Evolutionary conservation across 2,113 vertebrate genomes (phyloP).

Genomic region (Rhinolophus ferrumequinum): DNA sequence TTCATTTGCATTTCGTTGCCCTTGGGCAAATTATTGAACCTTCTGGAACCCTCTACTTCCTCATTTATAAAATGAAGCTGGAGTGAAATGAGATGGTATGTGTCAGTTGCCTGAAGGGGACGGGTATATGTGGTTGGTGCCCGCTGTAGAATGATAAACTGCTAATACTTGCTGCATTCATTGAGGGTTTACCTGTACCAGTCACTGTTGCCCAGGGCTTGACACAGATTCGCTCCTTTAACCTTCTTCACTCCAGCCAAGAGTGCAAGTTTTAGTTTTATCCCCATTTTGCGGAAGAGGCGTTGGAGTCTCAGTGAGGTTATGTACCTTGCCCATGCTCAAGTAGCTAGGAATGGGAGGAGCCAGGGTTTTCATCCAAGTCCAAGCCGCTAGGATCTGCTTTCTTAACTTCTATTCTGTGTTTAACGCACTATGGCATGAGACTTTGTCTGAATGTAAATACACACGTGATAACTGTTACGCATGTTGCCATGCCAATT

Average conservation of each 20-base stretch:
- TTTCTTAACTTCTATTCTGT: not conserved
- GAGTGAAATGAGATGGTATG: not conserved
- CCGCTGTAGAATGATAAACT: too few species aligned
- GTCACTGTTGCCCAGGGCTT: not conserved
- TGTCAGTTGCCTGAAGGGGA: not conserved
- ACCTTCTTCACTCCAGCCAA: not conserved
- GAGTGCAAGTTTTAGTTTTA: not conserved
- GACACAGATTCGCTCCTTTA: not conserved
- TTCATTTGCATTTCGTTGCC: not conserved
- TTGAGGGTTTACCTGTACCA: not conserved
- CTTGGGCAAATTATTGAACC: not conserved
- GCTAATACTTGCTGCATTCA: not conserved
- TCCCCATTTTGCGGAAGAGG: not conserved
- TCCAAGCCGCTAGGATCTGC: not conserved
- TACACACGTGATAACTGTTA: rapidly evolving
- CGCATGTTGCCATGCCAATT: not conserved
- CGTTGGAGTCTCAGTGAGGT: not conserved
- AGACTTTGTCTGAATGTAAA: not conserved
- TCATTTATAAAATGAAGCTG: not conserved
- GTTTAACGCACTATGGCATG: not conserved
- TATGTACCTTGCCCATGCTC: not conserved
- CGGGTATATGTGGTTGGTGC: not conserved
- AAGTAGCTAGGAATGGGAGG: not conserved
- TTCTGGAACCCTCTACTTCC: not conserved
- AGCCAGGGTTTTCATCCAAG: not conserved